phyloP scores from a whole-genome alignment of 1,140 invertebrate species.

The Ceratina australensis region DNA sequence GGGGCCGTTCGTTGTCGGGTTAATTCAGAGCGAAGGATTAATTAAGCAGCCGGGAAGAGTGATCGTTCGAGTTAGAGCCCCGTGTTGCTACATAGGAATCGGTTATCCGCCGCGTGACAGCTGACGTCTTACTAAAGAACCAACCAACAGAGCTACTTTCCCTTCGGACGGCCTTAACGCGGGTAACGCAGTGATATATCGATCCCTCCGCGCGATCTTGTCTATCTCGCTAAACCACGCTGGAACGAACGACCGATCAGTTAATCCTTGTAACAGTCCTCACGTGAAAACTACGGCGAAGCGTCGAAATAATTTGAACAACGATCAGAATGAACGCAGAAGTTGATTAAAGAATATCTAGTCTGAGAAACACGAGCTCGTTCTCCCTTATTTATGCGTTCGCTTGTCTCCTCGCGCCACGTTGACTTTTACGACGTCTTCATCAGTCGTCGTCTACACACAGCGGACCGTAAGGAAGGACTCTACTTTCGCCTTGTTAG shows the following conservation, averaged over 20 bases:
- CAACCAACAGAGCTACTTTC: constrained; percentile 13
- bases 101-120: constrained; percentile 42
- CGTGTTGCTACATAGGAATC: constrained; percentile 37
- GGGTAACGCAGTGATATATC: constrained; percentile 40
- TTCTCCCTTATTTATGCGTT: no score
- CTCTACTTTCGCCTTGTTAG: constrained; percentile 64
- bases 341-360: neutral
- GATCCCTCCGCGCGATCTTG: constrained; percentile 30
- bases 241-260: no score
- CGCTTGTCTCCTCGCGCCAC: neutral
- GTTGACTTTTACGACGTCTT: constrained; percentile 32
- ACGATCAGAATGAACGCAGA: no score
- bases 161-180: neutral
- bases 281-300: no score
- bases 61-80: constrained; percentile 38
- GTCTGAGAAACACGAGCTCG: constrained; percentile 30
- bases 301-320: no score
- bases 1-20: constrained; percentile 26
- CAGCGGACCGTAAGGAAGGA: constrained; percentile 10
- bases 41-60: constrained; percentile 48
- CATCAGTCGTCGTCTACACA: constrained; percentile 30
- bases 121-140: constrained; percentile 46
- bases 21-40: constrained; percentile 49
- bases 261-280: no score
- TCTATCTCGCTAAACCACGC: constrained; percentile 22